A percentile compares a stretch with the other conserved stretches of the same genome.
Evolutionary conservation across 2,113 vertebrate genomes (phyloP).

Genomic region (Brachirus orientalis): DNA sequence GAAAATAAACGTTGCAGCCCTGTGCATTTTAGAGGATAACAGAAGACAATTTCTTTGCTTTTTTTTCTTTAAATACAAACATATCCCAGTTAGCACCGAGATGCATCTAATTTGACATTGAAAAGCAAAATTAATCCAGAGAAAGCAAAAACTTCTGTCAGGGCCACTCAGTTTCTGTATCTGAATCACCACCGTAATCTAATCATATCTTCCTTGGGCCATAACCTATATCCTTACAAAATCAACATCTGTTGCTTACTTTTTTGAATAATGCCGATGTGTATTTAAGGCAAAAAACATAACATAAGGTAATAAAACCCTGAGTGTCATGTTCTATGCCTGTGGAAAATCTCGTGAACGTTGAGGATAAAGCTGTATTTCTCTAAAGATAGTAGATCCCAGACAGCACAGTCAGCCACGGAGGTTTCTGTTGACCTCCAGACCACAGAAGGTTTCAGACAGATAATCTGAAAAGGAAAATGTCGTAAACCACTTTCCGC

Average conservation of each 20-base stretch:
- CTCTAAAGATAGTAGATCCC: conserved; percentile 32
- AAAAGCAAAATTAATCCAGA: no score
- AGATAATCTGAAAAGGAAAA: conserved; percentile 77
- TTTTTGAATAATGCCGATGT: no score
- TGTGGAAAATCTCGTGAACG: not conserved
- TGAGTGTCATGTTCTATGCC: conserved; percentile 1
- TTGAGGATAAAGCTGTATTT: conserved; percentile 17
- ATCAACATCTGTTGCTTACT: not conserved
- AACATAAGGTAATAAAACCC: not conserved
- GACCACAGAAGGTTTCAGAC: conserved; percentile 73
- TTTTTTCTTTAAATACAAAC: no score
- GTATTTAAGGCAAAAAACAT: not conserved
- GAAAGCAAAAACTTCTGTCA: no score
- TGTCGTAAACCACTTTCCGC: conserved; percentile 60
- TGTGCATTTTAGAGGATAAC: no score
- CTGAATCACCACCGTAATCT: not conserved
- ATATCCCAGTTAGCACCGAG: no score
- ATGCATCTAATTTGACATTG: no score
- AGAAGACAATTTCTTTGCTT: no score
- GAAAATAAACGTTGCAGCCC: no score
- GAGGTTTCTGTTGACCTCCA: conserved; percentile 49
- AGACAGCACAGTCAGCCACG: conserved; percentile 49
- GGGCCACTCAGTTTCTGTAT: no score
- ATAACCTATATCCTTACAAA: not conserved
- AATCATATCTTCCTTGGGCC: not conserved